Evolutionary conservation across 2,797 vertebrate genomes (phyloP).

Genomic region (Centroberyx gerrardi): DNA sequence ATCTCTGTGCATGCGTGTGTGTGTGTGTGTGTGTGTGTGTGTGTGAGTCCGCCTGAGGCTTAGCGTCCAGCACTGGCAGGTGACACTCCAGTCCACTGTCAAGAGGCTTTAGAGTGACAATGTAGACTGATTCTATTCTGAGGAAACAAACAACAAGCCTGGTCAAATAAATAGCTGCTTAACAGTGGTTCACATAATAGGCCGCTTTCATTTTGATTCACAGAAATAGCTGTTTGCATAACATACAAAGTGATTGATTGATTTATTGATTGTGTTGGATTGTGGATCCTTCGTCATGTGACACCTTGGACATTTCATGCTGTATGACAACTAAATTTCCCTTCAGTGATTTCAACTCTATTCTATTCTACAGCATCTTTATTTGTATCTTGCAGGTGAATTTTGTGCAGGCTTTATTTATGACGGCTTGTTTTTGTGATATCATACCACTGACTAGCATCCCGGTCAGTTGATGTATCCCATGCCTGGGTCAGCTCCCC

Average conservation of each 20-base stretch:
- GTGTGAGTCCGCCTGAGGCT: conserved; percentile 72
- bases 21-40: conserved; percentile 39
- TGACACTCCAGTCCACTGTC: conserved; percentile 73
- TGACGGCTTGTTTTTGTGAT: conserved; percentile 17
- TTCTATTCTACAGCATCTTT: neutral
- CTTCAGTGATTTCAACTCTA: neutral
- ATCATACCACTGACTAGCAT: neutral
- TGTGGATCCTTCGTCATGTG: neutral
- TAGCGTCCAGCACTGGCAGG: conserved; percentile 73
- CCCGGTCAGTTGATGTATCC: conserved; percentile 12
- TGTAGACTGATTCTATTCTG: conserved; percentile 53
- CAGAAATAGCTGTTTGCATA: conserved; percentile 3
- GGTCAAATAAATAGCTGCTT: conserved; percentile 39
- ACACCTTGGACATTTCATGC: neutral
- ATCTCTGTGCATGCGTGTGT: conserved; percentile 49
- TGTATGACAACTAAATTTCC: neutral
- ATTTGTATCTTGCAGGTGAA: neutral
- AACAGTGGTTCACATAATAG: conserved; percentile 27
- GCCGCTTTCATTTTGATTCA: conserved; percentile 17
- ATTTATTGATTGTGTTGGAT: neutral
- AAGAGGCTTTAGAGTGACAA: conserved; percentile 70
- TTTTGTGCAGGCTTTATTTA: conserved; percentile 2
- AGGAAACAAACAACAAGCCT: conserved; percentile 44
- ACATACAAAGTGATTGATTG: neutral
- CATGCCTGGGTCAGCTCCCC: conserved; percentile 47